phyloP scores from a whole-genome alignment of 2,888 invertebrate species.

The Azorinus chamasolen region DNA sequence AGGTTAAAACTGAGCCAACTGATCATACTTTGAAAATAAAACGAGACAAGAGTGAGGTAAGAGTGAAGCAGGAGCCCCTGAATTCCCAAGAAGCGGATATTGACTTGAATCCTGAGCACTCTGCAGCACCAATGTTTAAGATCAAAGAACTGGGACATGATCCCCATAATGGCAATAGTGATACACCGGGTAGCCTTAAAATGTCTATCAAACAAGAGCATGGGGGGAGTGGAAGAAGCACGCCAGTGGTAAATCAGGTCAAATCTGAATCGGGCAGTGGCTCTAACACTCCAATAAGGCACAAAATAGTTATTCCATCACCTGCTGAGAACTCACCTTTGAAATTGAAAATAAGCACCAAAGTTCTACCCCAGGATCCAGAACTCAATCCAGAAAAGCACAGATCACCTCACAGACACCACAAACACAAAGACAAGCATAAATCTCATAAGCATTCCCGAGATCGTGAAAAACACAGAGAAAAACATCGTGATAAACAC shows the following conservation, averaged over 20 bases:
- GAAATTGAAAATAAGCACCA: constrained; percentile 74
- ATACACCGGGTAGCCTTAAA: constrained; percentile 38
- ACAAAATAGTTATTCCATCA: constrained; percentile 13
- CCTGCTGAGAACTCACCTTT: constrained; percentile 63
- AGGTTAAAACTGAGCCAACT: constrained; percentile 32
- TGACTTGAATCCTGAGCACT: constrained; percentile 47
- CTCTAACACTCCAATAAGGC: constrained; percentile 35
- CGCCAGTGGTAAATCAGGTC: constrained; percentile 17
- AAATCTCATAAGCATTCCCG: constrained; percentile 54
- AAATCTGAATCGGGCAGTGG: constrained; percentile 59
- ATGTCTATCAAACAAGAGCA: constrained; percentile 30
- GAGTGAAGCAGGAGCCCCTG: constrained; percentile 19
- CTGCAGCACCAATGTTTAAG: constrained; percentile 41
- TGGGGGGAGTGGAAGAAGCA: constrained; percentile 12
- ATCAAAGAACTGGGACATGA: constrained; percentile 48
- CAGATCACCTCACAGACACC: constrained; percentile 49
- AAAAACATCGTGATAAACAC: constrained; percentile 48
- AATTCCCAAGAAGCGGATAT: constrained; percentile 41
- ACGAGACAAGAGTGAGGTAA: constrained; percentile 10
- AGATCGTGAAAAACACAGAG: constrained; percentile 43
- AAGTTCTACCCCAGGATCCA: constrained; percentile 49
- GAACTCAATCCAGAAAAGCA: constrained; percentile 52
- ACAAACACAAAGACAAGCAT: constrained; percentile 56
- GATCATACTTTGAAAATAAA: constrained; percentile 14
- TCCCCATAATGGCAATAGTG: constrained; percentile 28